Evolutionary conservation across 2,113 vertebrate species (phyloP), one percentile per base, ranked within the genome.

Genomic region (Mustela lutreola): DNA sequence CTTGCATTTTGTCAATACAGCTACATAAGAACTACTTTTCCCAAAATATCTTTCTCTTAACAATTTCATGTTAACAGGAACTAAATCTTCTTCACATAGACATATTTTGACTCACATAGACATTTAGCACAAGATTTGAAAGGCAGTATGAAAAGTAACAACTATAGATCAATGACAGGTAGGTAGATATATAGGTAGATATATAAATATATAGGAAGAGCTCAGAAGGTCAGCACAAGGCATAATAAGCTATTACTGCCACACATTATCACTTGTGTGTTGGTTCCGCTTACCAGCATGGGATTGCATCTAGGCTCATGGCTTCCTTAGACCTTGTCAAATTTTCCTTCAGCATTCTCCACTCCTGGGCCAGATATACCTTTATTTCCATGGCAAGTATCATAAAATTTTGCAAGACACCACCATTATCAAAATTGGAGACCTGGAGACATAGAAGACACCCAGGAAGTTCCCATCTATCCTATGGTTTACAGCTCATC

Each of bases 281-380:
- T 10, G 5, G 11, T 42, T 79, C 16, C 7, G 0, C 36, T 91
- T 91, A 28, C 3, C 45, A 4, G 5, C 4, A 5, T 48, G 28
- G 7, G 2, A 22, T 11, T 26, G 1, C 24, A 94, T 26, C 56
- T 31, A 11, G 4, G 2, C 8, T 4, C 22, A 26, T 0, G 2
- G 2, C 33, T 78, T 70, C 26, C 24, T 65, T 21, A 53, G 33
- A 50, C 12, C 4, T 6, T 60, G 15, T 4, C 18, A 80, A 58
- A 16, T 42, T 36, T 15, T 58, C 11, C 11, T 67, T 81, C 5
- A n/a, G n/a, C 3, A 4, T 80, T 22, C 84, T 90, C 58, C 45
- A 26, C 9, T 76, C 11, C 15, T 70, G 2, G 18, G 8, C 11
- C 19, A 60, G 9, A 21, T 28, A 15, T 39, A 8, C 11, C 58